These are phyloP conservation scores for Jaculus jaculus DNA, from an alignment of 2,113 vertebrate genomes.

Conservation along the genomic window DNA sequence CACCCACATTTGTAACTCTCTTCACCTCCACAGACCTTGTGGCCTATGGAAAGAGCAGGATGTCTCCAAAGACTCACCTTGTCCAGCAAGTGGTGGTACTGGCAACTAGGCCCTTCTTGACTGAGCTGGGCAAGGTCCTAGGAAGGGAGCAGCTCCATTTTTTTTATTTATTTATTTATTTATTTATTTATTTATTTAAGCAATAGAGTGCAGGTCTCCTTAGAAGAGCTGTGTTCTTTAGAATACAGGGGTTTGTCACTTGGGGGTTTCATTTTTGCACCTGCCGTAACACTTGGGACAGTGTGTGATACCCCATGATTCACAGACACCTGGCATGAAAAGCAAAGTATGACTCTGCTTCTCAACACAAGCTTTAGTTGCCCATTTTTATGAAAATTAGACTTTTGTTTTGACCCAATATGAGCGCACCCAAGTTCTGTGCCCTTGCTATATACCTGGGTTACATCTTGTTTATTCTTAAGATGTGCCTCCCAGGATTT, in stretches of 20 bases:
- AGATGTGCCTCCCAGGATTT: constrained; percentile 30
- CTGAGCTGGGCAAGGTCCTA: neutral
- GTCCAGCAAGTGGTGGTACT: neutral
- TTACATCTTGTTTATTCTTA: neutral
- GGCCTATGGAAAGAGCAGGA: neutral
- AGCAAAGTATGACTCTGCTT: neutral
- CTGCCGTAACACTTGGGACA: neutral
- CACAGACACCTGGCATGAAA: neutral
- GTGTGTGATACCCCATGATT: neutral
- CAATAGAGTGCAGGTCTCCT: neutral
- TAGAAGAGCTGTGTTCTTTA: neutral
- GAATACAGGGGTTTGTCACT: neutral
- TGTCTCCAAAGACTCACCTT: neutral
- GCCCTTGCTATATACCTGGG: neutral
- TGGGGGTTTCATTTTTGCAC: neutral
- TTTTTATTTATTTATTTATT: neutral
- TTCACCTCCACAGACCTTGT: neutral
- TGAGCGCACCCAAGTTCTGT: constrained; percentile 8
- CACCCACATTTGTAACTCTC: neutral
- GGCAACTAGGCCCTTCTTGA: neutral
- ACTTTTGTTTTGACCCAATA: neutral
- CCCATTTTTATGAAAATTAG: constrained; percentile 9
- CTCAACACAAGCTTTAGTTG: neutral
- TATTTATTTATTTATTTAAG: neutral
- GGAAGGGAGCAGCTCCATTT: neutral